Base-by-base conservation (phyloP, 2,888 invertebrate species). In the Willowsia nigromaculata region DNA sequence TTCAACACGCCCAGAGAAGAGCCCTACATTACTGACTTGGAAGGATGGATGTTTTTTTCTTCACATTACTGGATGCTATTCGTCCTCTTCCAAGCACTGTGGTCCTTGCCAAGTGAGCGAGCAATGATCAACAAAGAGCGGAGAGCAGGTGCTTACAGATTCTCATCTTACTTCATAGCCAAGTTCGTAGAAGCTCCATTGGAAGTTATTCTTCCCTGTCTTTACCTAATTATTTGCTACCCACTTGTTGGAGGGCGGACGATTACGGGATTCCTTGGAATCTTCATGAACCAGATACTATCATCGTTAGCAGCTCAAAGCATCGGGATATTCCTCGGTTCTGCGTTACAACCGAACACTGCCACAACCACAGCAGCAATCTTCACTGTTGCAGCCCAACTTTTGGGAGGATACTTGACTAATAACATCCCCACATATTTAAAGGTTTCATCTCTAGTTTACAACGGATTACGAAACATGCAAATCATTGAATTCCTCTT, bases 31-130 rank as follows among this genome's bases (percentile, higher is more conserved):
- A 96, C 96, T 92, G 97, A 97, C 94, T 95, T 97, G 90, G 96
- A 96, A 94, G 97, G 97, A 65, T 96, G 96, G 96, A 96, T 97
- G 96, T 97, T 97, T 94, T 97, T 97, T 94, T 96, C 96, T 89
- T 96, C 96, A 80, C 96, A 96, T 18, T 96, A 97, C 93, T 97
- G 97, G 96, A 96, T 96, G 96, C 94, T 97, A 88, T 96, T 96
- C 93, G 96, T 97, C 22, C 95, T 96, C 92, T 96, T 97, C 93
- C 96, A 96, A 92, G 96, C 97, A 76, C 95, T 97, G 43, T 96
- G 96, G 94, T 96, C 97, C 93, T 97, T 97, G 95, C 97, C 97
- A 84, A 95, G 96, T 71, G 97, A 97, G 94, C 95, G 96, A 91
- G 96, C 96, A 94, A 96, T 97, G 59, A 96, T 97, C 92, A 96